Base-by-base conservation (phyloP, 2,888 invertebrate genomes). In the Helobdella robusta region DNA sequence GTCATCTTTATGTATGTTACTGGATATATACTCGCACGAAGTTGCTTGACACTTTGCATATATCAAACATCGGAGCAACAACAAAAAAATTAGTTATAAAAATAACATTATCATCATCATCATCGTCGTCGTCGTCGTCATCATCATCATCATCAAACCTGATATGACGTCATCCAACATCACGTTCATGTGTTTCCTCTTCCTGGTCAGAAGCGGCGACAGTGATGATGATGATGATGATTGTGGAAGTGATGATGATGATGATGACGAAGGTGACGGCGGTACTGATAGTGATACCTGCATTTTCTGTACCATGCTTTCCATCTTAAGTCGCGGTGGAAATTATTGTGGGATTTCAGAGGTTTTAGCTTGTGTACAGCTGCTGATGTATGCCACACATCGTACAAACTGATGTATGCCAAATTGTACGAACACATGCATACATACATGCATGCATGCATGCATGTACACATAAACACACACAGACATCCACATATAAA, bases 261-360 rank as follows among this genome's bases (percentile, higher is more conserved):
- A 56, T 56, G 56, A 28, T 56, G 56, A 56, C 18, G 56, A 56
- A 11, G 56, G 32, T 30, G 56, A 56, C 18, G 56, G 32, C 8
- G 56, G 32, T 25, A 32, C 25, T 56, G 56, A 56, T 56, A 32
- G 32, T 56, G 56, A 56, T 30, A 18, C n/a, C n/a, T n/a, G n/a
- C n/a, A n/a, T n/a, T n/a, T n/a, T n/a, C n/a, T n/a, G n/a, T n/a
- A n/a, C n/a, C n/a, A n/a, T n/a, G n/a, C n/a, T n/a, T n/a, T n/a
- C n/a, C n/a, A n/a, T n/a, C n/a, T n/a, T n/a, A n/a, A n/a, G n/a
- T n/a, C n/a, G n/a, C n/a, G n/a, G n/a, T n/a, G n/a, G n/a, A n/a
- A n/a, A n/a, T n/a, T n/a, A n/a, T n/a, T n/a, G n/a, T n/a, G n/a
- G n/a, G n/a, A n/a, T n/a, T n/a, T n/a, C n/a, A n/a, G n/a, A n/a